Conservation (phyloP, 2,113 vertebrate species). For the Sylvia atricapilla region DNA sequence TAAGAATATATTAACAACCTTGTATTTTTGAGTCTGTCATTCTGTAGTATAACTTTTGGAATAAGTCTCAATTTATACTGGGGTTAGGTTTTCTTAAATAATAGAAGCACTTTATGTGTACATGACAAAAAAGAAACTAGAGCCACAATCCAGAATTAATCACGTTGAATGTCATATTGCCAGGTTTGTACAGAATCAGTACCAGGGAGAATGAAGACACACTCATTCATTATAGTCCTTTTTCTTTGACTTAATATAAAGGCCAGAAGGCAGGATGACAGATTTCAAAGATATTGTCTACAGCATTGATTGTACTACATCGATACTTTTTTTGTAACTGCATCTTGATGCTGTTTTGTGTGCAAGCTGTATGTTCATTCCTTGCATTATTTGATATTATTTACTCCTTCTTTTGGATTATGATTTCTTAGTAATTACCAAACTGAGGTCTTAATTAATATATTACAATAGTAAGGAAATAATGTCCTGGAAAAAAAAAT, state of each 20-base stretch:
- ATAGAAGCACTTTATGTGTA: neutral
- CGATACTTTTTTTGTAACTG: slow-evolving; percentile 28
- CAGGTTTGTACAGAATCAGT: slow-evolving; percentile 35
- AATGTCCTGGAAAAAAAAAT: neutral
- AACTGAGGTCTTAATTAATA: accelerated
- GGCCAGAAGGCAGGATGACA: slow-evolving; percentile 72
- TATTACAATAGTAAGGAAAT: neutral
- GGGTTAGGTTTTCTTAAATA: neutral
- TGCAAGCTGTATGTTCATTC: neutral
- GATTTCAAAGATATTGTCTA: slow-evolving; percentile 72
- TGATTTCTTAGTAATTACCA: neutral
- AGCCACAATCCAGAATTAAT: slow-evolving; percentile 48
- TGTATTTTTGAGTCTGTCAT: neutral
- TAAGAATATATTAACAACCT: neutral
- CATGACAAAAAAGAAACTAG: slow-evolving; percentile 6
- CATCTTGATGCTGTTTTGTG: neutral
- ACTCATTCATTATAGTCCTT: slow-evolving; percentile 62
- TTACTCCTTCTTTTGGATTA: neutral
- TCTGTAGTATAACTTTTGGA: neutral
- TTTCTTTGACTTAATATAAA: slow-evolving; percentile 71
- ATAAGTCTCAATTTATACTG: neutral
- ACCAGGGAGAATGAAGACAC: slow-evolving; percentile 35
- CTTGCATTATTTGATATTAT: slow-evolving; percentile 17
- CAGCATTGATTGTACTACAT: slow-evolving; percentile 61
- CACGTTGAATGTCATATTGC: slow-evolving; percentile 65